These are phyloP conservation scores for Hippocampus guttulatus DNA, from an alignment of 2,113 vertebrate species.

Conservation along the genomic window DNA sequence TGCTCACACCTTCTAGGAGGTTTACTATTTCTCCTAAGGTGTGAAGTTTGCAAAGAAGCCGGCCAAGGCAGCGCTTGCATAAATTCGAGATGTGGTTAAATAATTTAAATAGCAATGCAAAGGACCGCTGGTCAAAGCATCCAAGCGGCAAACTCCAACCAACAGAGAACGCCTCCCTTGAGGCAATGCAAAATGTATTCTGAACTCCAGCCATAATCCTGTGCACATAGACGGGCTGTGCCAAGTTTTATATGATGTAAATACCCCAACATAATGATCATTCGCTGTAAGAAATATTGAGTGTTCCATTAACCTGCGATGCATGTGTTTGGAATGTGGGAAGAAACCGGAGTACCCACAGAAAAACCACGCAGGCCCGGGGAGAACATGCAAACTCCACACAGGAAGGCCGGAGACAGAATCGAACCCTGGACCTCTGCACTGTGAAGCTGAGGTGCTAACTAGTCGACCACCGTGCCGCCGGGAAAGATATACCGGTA, in stretches of 20 bases:
- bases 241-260: constrained; percentile 32
- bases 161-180: constrained; percentile 62
- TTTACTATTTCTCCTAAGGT: constrained; percentile 41
- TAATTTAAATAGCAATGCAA: constrained; percentile 68
- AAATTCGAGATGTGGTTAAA: constrained; percentile 73
- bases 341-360: no score
- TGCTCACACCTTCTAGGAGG: constrained; percentile 7
- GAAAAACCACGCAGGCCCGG: no score
- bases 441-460: no score
- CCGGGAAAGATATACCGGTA: no score
- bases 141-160: constrained; percentile 61
- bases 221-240: constrained; percentile 40
- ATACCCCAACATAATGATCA: constrained; percentile 8
- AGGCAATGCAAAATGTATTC: constrained; percentile 60
- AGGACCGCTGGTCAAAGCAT: constrained; percentile 68
- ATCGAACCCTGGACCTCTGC: no score
- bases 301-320: not conserved
- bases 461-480: no score
- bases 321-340: not conserved
- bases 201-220: constrained; percentile 28
- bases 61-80: constrained; percentile 52
- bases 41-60: constrained; percentile 45
- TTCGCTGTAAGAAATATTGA: not conserved
- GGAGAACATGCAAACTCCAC: no score
- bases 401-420: no score